Evolutionary conservation across 2,888 invertebrate genomes (phyloP).

Genomic region (Amblyteles armatorius): DNA sequence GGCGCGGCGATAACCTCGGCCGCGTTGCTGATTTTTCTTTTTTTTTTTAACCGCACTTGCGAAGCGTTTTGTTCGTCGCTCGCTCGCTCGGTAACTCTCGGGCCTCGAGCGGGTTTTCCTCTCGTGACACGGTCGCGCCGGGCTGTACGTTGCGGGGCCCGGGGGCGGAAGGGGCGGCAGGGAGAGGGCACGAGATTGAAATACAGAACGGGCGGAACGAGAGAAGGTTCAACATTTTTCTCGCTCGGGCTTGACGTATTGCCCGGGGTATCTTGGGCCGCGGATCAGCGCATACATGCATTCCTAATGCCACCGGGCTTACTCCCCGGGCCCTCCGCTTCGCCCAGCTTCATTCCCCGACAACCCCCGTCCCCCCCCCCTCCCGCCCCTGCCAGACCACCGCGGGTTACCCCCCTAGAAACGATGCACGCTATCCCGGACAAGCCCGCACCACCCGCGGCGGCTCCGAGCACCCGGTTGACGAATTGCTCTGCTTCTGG

Average conservation of each 20-base stretch:
- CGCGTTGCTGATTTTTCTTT: neutral
- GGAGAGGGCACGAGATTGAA: constrained; percentile 43
- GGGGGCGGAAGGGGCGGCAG: neutral
- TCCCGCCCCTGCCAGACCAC: constrained; percentile 23
- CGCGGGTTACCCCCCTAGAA: constrained; percentile 51
- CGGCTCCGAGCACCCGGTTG: constrained; percentile 69
- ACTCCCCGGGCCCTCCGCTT: constrained; percentile 56
- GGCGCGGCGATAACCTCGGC: constrained; percentile 28
- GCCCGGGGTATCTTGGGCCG: constrained; percentile 79
- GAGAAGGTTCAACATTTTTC: constrained; percentile 73
- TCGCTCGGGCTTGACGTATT: constrained; percentile 78
- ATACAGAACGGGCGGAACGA: constrained; percentile 52
- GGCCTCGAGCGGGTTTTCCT: constrained; percentile 20
- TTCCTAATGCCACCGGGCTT: constrained; percentile 76
- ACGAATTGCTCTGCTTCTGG: constrained; percentile 77
- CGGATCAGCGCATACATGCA: constrained; percentile 81
- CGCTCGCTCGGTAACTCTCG: constrained; percentile 30
- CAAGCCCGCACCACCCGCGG: constrained; percentile 11
- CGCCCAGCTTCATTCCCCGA: constrained; percentile 21
- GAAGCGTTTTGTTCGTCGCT: constrained; percentile 26
- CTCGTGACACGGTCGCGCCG: constrained; percentile 49
- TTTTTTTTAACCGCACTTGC: constrained; percentile 13
- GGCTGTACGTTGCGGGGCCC: neutral
- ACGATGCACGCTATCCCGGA: constrained; percentile 58
- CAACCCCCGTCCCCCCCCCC: constrained; percentile 7